Evolutionary conservation across 2,113 vertebrate genomes (phyloP).

Genomic region (Centrocercus urophasianus): DNA sequence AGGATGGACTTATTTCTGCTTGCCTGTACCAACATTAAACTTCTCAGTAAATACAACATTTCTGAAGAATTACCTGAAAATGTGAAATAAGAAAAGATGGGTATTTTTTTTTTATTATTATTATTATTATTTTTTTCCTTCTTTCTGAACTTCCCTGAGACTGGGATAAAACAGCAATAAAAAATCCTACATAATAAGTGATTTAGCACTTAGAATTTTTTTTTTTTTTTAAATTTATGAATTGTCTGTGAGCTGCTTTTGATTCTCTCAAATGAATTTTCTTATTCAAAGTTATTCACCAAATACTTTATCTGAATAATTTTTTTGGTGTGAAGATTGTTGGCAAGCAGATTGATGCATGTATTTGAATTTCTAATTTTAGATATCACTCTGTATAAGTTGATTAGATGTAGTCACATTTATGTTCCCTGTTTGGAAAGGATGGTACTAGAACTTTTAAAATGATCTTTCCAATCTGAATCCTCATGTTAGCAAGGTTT

Average conservation of each 20-base stretch:
- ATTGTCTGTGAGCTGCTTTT: slow-evolving; percentile 53
- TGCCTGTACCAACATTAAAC: not conserved
- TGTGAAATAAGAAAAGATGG: not conserved
- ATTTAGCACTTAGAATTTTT: not conserved
- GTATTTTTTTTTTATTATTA: accelerated
- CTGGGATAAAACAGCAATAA: not conserved
- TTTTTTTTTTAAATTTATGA: slow-evolving; percentile 30
- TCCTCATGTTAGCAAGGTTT: not conserved
- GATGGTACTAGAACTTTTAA: slow-evolving; percentile 15
- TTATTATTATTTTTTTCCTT: not conserved
- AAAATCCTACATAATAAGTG: slow-evolving; percentile 42
- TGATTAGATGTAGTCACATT: slow-evolving; percentile 44
- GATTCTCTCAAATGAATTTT: slow-evolving; percentile 36
- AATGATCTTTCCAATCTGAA: slow-evolving; percentile 16
- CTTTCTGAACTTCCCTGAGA: not conserved
- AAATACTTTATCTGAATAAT: slow-evolving; percentile 66
- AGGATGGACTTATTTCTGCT: slow-evolving; percentile 25
- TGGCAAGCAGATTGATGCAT: slow-evolving; percentile 61
- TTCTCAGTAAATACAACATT: not conserved
- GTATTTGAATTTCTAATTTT: slow-evolving; percentile 68
- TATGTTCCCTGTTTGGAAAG: not conserved
- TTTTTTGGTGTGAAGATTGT: slow-evolving; percentile 62
- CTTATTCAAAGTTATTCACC: slow-evolving; percentile 69
- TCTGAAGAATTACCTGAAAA: not conserved
- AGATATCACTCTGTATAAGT: slow-evolving; percentile 27